Evolutionary conservation across 2,797 vertebrate genomes (phyloP).

Genomic region (Podarcis lilfordi): DNA sequence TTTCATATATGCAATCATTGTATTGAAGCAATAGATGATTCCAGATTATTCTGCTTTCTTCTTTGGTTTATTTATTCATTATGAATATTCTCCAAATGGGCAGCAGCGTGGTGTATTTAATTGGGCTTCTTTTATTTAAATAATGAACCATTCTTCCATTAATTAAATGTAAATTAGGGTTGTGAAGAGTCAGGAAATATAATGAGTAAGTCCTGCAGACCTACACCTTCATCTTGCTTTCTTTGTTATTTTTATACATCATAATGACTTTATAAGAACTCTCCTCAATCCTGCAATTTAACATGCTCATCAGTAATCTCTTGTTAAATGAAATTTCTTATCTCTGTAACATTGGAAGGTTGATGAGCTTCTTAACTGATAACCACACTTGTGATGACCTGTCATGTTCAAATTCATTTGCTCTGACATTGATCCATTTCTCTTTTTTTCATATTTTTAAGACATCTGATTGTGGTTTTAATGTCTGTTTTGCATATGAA

Average conservation of each 20-base stretch:
- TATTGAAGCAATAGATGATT: background rate
- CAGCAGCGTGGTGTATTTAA: background rate
- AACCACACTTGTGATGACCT: background rate
- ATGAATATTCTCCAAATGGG: background rate
- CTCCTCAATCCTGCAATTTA: conserved; percentile 14
- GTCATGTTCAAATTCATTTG: background rate
- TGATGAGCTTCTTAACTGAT: background rate
- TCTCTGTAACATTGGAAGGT: background rate
- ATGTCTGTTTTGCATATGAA: conserved; percentile 7
- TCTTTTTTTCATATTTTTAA: conserved; percentile 14
- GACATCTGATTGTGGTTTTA: conserved; percentile 6
- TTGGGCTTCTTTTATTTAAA: background rate
- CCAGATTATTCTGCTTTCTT: conserved; percentile 17
- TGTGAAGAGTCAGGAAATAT: conserved; percentile 6
- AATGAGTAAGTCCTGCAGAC: background rate
- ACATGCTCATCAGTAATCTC: conserved; percentile 12
- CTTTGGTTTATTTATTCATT: background rate
- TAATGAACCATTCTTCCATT: conserved; percentile 6
- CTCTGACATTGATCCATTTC: conserved; percentile 5
- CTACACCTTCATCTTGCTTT: background rate
- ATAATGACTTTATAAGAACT: conserved; percentile 32
- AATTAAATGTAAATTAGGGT: background rate
- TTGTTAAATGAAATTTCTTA: conserved; percentile 21
- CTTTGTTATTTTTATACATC: background rate
- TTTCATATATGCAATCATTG: background rate